Base-by-base conservation (phyloP, 1,140 invertebrate genomes). In the Lasioglossum albipes region DNA sequence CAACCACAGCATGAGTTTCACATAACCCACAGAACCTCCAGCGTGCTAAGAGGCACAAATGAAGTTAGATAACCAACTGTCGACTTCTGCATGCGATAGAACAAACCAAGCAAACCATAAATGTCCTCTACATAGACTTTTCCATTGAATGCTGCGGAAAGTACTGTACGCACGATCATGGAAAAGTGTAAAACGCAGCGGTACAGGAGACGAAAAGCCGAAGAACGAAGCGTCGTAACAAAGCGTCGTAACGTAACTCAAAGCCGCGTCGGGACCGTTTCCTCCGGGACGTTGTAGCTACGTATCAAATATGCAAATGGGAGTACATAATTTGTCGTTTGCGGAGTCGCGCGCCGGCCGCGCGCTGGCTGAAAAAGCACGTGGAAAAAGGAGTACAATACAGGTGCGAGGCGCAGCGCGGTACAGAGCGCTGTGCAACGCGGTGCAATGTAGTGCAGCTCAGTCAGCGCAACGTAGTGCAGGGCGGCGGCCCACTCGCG, bases 221-320 rank as follows among this genome's bases (percentile, higher is more conserved):
- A 16, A 61, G 61, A 64, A 52, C 64, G 16, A 67, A 36, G 52
- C 74, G 20, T 68, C 75, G 83, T 85, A 88, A 89, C 79, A n/a
- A 67, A 36, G 52, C 74, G 20, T 68, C 75, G 83, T 85, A 88
- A 89, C 79, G 84, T 87, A 87, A 88, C 76, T 87, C 84, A 87
- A 78, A 62, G 41, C 78, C 68, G 71, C 16, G 52, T 18, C 52
- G 2, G 71, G 76, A 27, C 71, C 81, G 57, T 86, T 88, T 87
- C 84, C 72, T 86, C 73, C 81, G 62, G 71, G 73, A 86, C 68
- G 81, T 85, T 88, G 86, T 88, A 84, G 75, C 87, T 75, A 84
- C 83, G 86, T 88, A 89, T 90, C 88, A 90, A 90, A 90, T 84
- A 90, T 90, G 89, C 87, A 89, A 90, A 90, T 90, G 82, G 76